These are phyloP conservation scores for Tenthredo notha DNA, from an alignment of 2,888 invertebrate genomes.

Conservation along the genomic window DNA sequence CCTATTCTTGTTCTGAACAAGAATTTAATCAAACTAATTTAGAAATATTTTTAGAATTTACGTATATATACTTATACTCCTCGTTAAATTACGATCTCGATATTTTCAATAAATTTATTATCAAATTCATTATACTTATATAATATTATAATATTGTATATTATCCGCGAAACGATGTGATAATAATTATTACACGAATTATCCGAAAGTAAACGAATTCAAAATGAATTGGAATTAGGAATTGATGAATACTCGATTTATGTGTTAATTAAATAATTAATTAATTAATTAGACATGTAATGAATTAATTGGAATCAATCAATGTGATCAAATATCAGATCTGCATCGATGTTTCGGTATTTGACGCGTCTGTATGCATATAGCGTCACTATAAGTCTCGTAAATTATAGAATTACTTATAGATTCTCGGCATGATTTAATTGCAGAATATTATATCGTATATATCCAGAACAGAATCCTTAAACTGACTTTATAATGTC, in stretches of 20 bases:
- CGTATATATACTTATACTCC: not conserved
- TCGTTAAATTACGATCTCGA: not conserved
- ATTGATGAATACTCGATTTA: not conserved
- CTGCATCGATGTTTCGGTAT: not conserved
- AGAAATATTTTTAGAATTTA: not conserved
- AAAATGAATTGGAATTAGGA: not conserved
- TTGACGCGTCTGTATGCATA: not conserved
- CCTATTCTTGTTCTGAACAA: not conserved
- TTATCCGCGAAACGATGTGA: not conserved
- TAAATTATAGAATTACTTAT: not conserved
- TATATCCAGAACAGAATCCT: not conserved
- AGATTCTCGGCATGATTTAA: not conserved
- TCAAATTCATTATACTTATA: not conserved
- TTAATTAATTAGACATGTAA: not conserved
- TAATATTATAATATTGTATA: not conserved
- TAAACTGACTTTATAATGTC: not conserved
- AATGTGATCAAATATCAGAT: not conserved
- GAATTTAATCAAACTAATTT: not conserved
- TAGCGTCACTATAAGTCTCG: too few relatives aligned
- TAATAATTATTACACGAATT: not conserved
- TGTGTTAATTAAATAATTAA: not conserved
- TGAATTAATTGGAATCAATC: not conserved
- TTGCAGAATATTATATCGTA: not conserved
- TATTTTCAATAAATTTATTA: not conserved
- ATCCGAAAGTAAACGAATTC: not conserved